These are phyloP conservation scores for Dicrurus megarhynchus DNA, from an alignment of 2,113 vertebrate genomes.

Conservation along the genomic window DNA sequence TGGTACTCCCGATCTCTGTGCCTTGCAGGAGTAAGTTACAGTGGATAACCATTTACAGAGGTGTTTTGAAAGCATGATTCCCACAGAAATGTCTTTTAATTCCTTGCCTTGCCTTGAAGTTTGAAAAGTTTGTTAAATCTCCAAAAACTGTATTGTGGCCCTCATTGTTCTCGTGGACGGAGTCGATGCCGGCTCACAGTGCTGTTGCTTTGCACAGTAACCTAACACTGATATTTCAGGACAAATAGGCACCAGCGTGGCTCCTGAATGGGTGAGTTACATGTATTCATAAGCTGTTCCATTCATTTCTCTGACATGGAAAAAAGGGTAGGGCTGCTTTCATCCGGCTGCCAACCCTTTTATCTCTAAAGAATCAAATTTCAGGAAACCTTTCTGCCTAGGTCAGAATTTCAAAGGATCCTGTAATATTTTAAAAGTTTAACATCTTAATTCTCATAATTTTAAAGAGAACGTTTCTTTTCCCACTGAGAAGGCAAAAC, in stretches of 20 bases:
- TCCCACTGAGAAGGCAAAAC: background rate
- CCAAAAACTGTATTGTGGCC: background rate
- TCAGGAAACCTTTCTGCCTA: conserved; percentile 70
- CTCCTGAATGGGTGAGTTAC: conserved; percentile 58
- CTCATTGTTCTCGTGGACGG: conserved; percentile 59
- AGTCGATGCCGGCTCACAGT: conserved; percentile 47
- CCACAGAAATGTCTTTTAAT: background rate
- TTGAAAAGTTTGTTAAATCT: background rate
- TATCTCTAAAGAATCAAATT: conserved; percentile 78
- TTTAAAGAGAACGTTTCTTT: conserved; percentile 8
- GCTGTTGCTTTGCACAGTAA: conserved; percentile 64
- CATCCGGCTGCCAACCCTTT: conserved; percentile 66
- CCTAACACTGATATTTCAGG: conserved; percentile 69
- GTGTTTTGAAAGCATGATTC: background rate
- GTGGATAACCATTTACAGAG: background rate
- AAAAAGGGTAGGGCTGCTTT: conserved; percentile 57
- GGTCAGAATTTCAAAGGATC: conserved; percentile 76
- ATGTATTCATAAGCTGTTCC: conserved; percentile 56
- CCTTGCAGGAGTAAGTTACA: background rate
- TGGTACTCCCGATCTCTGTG: background rate
- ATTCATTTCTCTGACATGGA: conserved; percentile 61
- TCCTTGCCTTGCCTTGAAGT: background rate
- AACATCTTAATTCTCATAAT: conserved; percentile 30
- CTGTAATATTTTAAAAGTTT: conserved; percentile 51
- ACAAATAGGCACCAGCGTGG: conserved; percentile 64